Evolutionary conservation across 2,113 vertebrate genomes (phyloP).

Genomic region (Colistium nudipinnis): DNA sequence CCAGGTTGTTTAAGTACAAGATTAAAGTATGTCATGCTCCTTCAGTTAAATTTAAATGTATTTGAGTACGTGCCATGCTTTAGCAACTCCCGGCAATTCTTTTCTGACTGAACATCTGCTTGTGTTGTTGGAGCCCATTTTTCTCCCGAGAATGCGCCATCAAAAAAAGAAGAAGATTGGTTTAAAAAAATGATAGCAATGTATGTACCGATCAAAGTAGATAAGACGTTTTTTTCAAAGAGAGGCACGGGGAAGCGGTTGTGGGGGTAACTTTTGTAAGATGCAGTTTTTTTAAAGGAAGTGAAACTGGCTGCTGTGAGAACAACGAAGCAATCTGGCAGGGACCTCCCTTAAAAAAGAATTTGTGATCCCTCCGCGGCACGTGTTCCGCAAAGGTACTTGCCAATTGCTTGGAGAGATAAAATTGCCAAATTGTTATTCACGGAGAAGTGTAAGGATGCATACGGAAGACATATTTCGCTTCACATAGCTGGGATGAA

Average conservation of each 20-base stretch:
- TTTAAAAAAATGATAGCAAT: too few relatives aligned
- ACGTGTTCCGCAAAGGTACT: slow-evolving; percentile 61
- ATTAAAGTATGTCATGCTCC: neutral
- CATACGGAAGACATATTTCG: slow-evolving; percentile 66
- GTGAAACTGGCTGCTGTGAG: slow-evolving; percentile 35
- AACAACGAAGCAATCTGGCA: slow-evolving; percentile 43
- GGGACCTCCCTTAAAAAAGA: slow-evolving; percentile 45
- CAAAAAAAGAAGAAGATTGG: slow-evolving; percentile 20
- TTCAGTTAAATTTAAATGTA: neutral
- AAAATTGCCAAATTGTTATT: slow-evolving; percentile 67
- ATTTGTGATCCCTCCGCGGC: slow-evolving; percentile 56
- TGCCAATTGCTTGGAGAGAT: slow-evolving; percentile 47
- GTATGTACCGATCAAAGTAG: slow-evolving; percentile 17
- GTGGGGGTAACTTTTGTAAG: slow-evolving; percentile 2
- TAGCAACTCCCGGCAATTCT: neutral
- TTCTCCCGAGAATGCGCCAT: neutral
- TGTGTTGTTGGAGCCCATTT: neutral
- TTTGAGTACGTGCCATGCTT: slow-evolving; percentile 25
- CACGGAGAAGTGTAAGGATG: slow-evolving; percentile 48
- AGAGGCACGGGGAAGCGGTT: neutral
- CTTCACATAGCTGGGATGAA: slow-evolving; percentile 59
- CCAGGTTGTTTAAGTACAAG: slow-evolving; percentile 2
- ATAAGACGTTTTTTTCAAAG: slow-evolving; percentile 5
- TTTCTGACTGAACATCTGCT: slow-evolving; percentile 10
- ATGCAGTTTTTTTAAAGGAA: slow-evolving; percentile 35